phyloP scores from a whole-genome alignment of 2,888 invertebrate species.

The Eupithecia centaureata region DNA sequence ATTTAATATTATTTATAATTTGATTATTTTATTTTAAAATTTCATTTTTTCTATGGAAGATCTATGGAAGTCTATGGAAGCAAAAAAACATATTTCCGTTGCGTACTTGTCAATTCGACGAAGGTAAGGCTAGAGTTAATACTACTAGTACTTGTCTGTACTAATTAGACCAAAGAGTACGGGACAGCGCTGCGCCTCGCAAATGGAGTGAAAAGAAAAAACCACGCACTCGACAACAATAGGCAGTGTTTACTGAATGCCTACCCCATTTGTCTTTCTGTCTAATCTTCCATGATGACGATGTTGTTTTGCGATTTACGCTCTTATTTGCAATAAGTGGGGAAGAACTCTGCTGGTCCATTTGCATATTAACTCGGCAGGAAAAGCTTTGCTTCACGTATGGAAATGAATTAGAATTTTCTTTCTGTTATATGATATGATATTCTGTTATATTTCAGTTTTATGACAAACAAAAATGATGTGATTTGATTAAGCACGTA shows the following conservation, averaged over 20 bases:
- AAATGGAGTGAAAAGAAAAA: constrained; percentile 68
- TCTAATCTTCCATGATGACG: constrained; percentile 77
- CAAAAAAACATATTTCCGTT: too few species aligned
- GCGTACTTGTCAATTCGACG: too few species aligned
- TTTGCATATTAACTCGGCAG: constrained; percentile 34
- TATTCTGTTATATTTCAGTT: not conserved
- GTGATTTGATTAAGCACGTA: not conserved
- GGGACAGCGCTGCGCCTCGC: constrained; percentile 52
- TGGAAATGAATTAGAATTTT: not conserved
- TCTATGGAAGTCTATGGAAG: too few species aligned
- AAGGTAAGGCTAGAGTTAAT: not conserved
- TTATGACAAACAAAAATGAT: not conserved
- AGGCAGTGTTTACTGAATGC: constrained; percentile 52
- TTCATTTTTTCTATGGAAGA: too few species aligned
- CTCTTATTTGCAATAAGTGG: constrained; percentile 38
- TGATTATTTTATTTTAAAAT: too few species aligned
- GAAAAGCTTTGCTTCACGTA: constrained; percentile 16
- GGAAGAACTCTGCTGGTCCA: constrained; percentile 32
- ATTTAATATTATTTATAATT: too few species aligned
- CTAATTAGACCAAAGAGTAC: constrained; percentile 68
- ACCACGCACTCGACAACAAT: constrained; percentile 66
- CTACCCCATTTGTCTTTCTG: constrained; percentile 63
- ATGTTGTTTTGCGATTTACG: constrained; percentile 43
- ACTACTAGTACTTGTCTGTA: constrained; percentile 24
- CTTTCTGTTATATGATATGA: not conserved